Evolutionary conservation across 2,113 vertebrate species (phyloP).

Genomic region (rat (Rattus norvegicus)): DNA sequence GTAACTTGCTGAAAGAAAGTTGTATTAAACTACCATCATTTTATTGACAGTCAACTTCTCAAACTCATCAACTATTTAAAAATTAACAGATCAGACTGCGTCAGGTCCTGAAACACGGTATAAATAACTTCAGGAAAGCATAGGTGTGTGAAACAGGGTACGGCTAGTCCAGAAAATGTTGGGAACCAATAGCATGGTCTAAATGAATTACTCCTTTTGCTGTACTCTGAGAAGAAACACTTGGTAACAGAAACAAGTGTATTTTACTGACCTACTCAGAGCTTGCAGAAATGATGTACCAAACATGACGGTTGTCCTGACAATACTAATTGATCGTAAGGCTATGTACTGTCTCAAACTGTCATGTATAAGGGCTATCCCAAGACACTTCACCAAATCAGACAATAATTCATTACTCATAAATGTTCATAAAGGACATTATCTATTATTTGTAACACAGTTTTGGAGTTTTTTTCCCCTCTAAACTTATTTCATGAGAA

Average conservation of each 20-base stretch:
- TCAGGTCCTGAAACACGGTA: neutral
- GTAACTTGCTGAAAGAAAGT: slow-evolving; percentile 19
- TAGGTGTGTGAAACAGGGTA: neutral
- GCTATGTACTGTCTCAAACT: neutral
- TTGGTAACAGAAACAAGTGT: neutral
- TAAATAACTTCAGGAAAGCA: slow-evolving; percentile 10
- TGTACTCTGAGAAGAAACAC: neutral
- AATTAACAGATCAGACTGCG: neutral
- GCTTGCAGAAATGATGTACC: neutral
- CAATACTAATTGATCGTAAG: neutral
- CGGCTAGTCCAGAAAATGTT: neutral
- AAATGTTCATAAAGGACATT: neutral
- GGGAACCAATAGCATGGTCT: neutral
- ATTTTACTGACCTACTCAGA: slow-evolving; percentile 26
- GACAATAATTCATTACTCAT: neutral
- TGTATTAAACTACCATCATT: neutral
- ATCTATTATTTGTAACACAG: neutral
- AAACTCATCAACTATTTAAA: neutral
- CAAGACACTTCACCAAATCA: slow-evolving; percentile 6
- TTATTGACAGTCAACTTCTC: neutral
- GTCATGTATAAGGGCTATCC: neutral
- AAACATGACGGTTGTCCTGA: neutral
- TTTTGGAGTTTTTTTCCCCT: neutral
- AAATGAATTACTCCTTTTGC: neutral
- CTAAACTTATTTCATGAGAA: slow-evolving; percentile 9